phyloP scores from a whole-genome alignment of 1,140 invertebrate species.

The Atta texana region DNA sequence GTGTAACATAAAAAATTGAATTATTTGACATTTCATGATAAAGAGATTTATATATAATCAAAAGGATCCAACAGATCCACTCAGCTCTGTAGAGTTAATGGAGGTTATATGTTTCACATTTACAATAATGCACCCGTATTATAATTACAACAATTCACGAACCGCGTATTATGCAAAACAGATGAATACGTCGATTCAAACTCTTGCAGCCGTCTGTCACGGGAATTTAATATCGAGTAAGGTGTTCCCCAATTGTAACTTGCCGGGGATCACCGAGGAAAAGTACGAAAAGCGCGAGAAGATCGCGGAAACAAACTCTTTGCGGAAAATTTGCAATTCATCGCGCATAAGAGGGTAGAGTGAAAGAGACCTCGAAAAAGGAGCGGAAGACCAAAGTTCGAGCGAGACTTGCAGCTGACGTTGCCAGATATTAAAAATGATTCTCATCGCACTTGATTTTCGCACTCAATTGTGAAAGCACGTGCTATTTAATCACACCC shows the following conservation, averaged over 20 bases:
- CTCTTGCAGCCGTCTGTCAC: constrained; percentile 24
- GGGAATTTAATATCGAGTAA: constrained; percentile 65
- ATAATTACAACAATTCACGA: constrained; percentile 1
- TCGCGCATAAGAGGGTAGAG: background rate
- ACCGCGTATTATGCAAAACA: constrained; percentile 33
- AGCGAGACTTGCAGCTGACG: constrained; percentile 65
- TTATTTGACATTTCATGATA: no score
- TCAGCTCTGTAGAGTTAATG: background rate
- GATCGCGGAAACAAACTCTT: constrained; percentile 60
- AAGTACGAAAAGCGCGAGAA: constrained; percentile 11
- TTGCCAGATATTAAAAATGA: constrained; percentile 74
- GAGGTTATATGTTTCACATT: background rate
- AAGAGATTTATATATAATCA: no score
- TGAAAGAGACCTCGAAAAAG: background rate
- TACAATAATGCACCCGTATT: background rate
- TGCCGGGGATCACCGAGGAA: background rate
- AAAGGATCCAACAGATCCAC: no score
- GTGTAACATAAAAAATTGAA: no score
- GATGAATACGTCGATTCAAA: constrained; percentile 40
- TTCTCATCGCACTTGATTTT: constrained; percentile 47
- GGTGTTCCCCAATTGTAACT: constrained; percentile 35
- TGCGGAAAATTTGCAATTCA: constrained; percentile 65
- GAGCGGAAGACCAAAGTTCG: constrained; percentile 27
- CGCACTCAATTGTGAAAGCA: constrained; percentile 38
- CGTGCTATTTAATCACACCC: constrained; percentile 25